These are phyloP conservation scores for Elephas maximus DNA, from an alignment of 2,113 vertebrate genomes.

Conservation along the genomic window DNA sequence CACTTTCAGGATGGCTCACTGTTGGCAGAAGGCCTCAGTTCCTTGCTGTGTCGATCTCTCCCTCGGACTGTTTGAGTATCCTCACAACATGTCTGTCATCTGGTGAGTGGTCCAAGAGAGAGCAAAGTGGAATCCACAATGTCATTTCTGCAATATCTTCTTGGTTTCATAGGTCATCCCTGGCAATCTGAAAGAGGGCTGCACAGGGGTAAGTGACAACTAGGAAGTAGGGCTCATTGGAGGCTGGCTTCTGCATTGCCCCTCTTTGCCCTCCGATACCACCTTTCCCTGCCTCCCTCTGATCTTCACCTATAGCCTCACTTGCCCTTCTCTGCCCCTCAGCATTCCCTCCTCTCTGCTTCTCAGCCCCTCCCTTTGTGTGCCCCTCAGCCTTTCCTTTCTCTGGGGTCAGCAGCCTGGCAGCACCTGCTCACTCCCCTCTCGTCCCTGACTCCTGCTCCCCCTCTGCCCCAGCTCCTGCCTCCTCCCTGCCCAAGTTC, in stretches of 20 bases:
- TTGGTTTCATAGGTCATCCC: neutral
- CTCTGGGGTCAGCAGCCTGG: neutral
- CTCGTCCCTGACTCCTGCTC: accelerated
- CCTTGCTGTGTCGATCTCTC: neutral
- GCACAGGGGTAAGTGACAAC: no score
- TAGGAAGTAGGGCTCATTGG: neutral
- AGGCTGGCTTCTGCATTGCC: neutral
- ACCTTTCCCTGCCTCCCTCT: neutral
- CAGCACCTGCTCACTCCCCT: neutral
- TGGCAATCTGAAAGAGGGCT: no score
- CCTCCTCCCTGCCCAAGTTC: neutral
- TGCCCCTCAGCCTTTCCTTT: neutral
- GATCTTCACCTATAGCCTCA: neutral
- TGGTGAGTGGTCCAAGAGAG: neutral
- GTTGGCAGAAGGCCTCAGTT: neutral
- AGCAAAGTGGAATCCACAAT: neutral
- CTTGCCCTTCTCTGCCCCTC: neutral
- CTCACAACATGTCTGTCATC: neutral
- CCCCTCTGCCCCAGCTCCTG: neutral
- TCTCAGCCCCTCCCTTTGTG: neutral
- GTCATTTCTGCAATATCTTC: neutral
- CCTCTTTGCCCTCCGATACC: neutral
- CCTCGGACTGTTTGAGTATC: neutral
- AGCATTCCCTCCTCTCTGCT: neutral
- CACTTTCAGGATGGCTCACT: neutral